These are phyloP conservation scores for Microhierax caerulescens DNA, from an alignment of 2,797 vertebrate genomes.

Conservation along the genomic window DNA sequence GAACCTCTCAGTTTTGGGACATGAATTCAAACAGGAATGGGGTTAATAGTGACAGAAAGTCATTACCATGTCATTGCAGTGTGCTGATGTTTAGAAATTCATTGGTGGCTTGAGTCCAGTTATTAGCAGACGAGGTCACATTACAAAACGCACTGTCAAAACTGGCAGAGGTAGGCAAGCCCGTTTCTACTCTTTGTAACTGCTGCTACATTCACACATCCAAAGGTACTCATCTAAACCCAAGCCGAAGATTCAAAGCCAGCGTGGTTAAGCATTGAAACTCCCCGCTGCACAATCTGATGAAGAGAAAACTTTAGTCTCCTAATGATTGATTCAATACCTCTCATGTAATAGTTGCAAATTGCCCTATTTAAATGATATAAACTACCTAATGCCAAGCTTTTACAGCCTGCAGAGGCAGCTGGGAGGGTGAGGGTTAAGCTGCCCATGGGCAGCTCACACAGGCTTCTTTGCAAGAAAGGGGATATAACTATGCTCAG, in stretches of 20 bases:
- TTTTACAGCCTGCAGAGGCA: background rate
- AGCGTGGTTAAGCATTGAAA: background rate
- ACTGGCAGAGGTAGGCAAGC: background rate
- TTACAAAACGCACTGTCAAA: background rate
- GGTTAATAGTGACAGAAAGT: slow-evolving; percentile 39
- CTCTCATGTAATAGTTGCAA: background rate
- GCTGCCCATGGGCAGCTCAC: background rate
- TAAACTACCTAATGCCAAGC: background rate
- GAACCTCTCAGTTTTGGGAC: background rate
- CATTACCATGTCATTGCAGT: slow-evolving; percentile 9
- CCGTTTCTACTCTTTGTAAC: background rate
- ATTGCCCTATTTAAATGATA: background rate
- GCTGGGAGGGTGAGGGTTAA: background rate
- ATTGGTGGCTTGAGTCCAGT: slow-evolving; percentile 5
- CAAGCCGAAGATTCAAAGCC: background rate
- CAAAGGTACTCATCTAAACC: background rate
- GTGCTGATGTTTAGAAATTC: slow-evolving; percentile 7
- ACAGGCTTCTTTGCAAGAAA: background rate
- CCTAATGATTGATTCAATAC: background rate
- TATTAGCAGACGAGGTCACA: background rate
- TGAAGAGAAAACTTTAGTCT: background rate
- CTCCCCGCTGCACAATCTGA: background rate
- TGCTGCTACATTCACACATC: background rate
- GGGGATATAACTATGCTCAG: background rate
- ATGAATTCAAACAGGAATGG: background rate